A percentile compares a stretch with the other conserved stretches of the same genome.
phyloP scores from a whole-genome alignment of 2,888 invertebrate species.

The Tuberolachnus salignus region DNA sequence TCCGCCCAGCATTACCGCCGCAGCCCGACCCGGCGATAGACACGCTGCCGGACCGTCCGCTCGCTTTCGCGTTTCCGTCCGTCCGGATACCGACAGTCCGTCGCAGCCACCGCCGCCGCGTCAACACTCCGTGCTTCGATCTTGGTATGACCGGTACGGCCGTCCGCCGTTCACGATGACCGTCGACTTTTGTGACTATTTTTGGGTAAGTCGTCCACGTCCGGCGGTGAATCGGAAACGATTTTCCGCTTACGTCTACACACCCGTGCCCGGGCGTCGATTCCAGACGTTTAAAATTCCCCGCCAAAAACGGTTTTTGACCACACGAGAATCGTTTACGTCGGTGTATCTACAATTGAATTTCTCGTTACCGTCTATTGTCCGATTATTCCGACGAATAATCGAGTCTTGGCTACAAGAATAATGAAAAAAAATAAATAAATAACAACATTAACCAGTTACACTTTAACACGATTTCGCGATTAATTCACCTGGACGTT shows the following conservation, averaged over 20 bases:
- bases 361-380: background rate
- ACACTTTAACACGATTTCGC: too few species aligned
- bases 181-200: slow-evolving; percentile 69
- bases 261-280: background rate
- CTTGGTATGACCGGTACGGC: slow-evolving; percentile 29
- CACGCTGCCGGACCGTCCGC: background rate
- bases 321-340: background rate
- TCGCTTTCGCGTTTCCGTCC: background rate
- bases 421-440: too few species aligned
- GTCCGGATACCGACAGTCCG: background rate
- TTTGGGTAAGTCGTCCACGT: slow-evolving; percentile 65
- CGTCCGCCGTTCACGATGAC: slow-evolving; percentile 63
- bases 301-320: background rate
- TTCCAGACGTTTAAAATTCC: background rate
- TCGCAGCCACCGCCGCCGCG: background rate
- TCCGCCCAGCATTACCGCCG: too few species aligned
- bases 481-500: too few species aligned
- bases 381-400: too few species aligned
- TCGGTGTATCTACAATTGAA: background rate
- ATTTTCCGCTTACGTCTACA: too few species aligned
- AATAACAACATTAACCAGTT: too few species aligned
- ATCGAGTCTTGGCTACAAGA: too few species aligned
- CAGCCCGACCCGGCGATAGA: background rate
- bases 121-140: background rate
- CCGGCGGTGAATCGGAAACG: too few species aligned